phyloP scores from a whole-genome alignment of 2,888 invertebrate species.

The Himalopsyche japonica region DNA sequence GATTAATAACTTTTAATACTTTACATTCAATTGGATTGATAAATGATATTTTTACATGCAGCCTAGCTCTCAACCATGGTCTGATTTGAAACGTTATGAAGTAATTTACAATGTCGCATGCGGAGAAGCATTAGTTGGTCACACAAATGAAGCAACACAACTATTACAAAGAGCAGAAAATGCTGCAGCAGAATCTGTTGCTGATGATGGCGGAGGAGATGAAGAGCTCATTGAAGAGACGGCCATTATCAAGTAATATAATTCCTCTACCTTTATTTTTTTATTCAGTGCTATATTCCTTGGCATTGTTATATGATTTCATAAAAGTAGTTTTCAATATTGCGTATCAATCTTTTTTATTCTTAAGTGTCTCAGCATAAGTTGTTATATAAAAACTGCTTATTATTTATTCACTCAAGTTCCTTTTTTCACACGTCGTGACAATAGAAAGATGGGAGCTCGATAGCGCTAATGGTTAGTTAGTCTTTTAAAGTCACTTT shows the following conservation, averaged over 20 bases:
- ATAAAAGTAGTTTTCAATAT: too few species aligned
- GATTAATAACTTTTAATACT: background rate
- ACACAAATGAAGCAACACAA: conserved; percentile 76
- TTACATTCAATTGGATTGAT: background rate
- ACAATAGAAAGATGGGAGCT: too few species aligned
- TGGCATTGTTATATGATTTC: background rate
- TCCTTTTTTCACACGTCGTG: too few species aligned
- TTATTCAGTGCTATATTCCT: background rate
- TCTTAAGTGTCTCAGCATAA: too few species aligned
- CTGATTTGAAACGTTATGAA: conserved; percentile 72
- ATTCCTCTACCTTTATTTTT: background rate
- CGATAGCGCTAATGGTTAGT: background rate
- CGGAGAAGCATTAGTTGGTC: conserved; percentile 71
- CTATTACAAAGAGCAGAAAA: conserved; percentile 83
- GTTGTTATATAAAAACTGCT: too few species aligned
- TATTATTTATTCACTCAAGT: too few species aligned
- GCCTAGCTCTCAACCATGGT: conserved; percentile 30
- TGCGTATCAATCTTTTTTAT: too few species aligned
- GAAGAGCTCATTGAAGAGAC: conserved; percentile 95
- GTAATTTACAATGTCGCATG: conserved; percentile 91
- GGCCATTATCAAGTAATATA: conserved; percentile 75
- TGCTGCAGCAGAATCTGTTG: conserved; percentile 78
- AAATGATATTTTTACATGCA: background rate
- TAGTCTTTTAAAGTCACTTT: too few species aligned
- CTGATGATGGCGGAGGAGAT: conserved; percentile 88